Evolutionary conservation across 2,113 vertebrate species (phyloP).

Genomic region (Desmodus rotundus): DNA sequence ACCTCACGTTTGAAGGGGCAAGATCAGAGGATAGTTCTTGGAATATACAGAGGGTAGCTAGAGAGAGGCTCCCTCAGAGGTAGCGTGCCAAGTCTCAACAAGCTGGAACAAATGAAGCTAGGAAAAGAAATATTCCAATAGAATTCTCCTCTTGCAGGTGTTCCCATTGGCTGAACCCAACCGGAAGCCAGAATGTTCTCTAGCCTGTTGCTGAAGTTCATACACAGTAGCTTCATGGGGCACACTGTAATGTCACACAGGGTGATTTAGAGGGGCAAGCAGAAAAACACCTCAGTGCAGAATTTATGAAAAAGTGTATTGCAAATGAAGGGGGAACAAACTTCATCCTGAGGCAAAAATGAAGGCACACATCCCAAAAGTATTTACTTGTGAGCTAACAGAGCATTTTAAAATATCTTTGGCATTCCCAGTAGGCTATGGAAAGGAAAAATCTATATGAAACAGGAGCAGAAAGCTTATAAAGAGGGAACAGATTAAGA

Average conservation of each 20-base stretch:
- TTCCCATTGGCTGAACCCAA: background rate
- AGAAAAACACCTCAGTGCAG: background rate
- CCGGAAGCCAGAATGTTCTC: background rate
- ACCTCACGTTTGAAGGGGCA: background rate
- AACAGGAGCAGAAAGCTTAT: background rate
- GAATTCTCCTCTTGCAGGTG: background rate
- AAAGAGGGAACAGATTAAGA: background rate
- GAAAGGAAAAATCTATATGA: background rate
- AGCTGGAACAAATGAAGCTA: background rate
- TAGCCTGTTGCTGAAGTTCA: background rate
- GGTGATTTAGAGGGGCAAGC: background rate
- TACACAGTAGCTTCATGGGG: background rate
- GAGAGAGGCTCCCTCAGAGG: background rate
- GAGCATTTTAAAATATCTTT: background rate
- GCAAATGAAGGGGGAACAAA: background rate
- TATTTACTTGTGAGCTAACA: background rate
- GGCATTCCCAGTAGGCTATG: background rate
- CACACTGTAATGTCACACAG: background rate
- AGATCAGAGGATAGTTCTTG: background rate
- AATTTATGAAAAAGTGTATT: background rate
- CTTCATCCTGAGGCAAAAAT: background rate
- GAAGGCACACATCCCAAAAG: background rate
- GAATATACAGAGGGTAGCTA: background rate
- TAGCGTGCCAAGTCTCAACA: background rate
- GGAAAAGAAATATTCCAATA: background rate